Percentiles rank a stretch among this genome's conserved stretches.
Conservation (phyloP, 2,888 invertebrate genomes). For the Andrena bicolor region DNA sequence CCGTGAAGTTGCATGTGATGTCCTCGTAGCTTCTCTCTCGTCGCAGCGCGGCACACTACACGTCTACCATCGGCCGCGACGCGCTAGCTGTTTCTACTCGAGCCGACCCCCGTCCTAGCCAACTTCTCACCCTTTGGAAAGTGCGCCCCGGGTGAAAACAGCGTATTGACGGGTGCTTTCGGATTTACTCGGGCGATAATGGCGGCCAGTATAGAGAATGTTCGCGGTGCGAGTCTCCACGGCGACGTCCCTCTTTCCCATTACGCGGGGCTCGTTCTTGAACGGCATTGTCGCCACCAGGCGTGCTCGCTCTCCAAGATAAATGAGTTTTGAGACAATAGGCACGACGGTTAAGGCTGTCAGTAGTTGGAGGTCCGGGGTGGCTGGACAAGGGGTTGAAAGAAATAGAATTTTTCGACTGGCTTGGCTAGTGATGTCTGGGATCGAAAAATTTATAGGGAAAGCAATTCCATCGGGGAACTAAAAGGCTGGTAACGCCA, state of each 20-base stretch:
- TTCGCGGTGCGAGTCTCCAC: slow-evolving; percentile 41
- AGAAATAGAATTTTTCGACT: slow-evolving; percentile 35
- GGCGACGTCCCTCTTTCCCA: slow-evolving; percentile 51
- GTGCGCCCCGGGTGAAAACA: slow-evolving; percentile 37
- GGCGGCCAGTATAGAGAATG: not conserved
- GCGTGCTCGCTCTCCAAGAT: slow-evolving; percentile 63
- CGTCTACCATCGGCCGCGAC: slow-evolving; percentile 23
- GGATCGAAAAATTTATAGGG: too few relatives aligned
- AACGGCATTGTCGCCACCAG: slow-evolving; percentile 64
- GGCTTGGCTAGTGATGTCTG: not conserved
- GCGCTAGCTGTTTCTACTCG: slow-evolving; percentile 11
- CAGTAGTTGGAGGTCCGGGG: slow-evolving; percentile 45
- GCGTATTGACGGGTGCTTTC: slow-evolving; percentile 52
- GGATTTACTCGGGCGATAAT: slow-evolving; percentile 19
- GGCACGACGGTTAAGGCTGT: slow-evolving; percentile 57
- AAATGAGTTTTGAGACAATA: slow-evolving; percentile 72
- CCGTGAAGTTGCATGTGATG: slow-evolving; percentile 63
- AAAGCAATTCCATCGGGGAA: too few relatives aligned
- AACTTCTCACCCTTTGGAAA: slow-evolving; percentile 49
- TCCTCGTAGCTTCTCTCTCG: slow-evolving; percentile 45
- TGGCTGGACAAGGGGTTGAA: slow-evolving; percentile 38
- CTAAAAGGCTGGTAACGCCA: not conserved
- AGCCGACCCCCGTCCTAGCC: slow-evolving; percentile 24
- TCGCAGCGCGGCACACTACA: slow-evolving; percentile 10
- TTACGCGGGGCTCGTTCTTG: slow-evolving; percentile 57